Evolutionary conservation across 2,888 invertebrate genomes (phyloP).

Genomic region (Lycaena phlaeas): DNA sequence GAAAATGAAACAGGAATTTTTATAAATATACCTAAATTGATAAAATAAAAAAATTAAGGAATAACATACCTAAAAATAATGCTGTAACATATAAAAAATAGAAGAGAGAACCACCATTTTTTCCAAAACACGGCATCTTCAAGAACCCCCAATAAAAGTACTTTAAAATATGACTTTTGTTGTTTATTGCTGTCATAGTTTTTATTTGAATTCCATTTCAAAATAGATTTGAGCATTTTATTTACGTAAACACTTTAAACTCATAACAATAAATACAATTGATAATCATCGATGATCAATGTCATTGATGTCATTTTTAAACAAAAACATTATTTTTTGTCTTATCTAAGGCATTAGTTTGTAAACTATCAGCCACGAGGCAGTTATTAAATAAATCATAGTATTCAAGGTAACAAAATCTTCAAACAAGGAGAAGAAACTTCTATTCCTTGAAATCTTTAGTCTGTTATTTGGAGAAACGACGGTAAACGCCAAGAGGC

Average conservation of each 20-base stretch:
- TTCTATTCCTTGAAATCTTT: no score
- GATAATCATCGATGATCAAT: no score
- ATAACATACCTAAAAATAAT: slow-evolving; percentile 49
- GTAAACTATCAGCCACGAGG: no score
- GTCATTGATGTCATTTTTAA: no score
- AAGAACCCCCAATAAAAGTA: slow-evolving; percentile 42
- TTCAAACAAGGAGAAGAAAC: no score
- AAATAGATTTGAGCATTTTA: slow-evolving; percentile 44
- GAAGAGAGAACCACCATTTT: slow-evolving; percentile 48
- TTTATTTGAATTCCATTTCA: slow-evolving; percentile 41
- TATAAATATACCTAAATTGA: neutral
- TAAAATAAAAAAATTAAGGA: neutral
- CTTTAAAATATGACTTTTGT: slow-evolving; percentile 36
- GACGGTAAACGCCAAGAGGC: no score
- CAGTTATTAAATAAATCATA: no score
- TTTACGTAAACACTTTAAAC: slow-evolving; percentile 4
- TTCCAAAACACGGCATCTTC: slow-evolving; percentile 63
- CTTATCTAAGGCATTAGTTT: no score
- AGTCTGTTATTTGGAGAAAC: no score
- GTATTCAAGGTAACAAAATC: no score
- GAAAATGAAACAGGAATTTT: slow-evolving; percentile 25
- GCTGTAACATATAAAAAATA: slow-evolving; percentile 43
- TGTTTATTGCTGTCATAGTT: slow-evolving; percentile 33
- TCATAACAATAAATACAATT: neutral
- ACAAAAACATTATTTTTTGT: no score